A percentile compares a stretch with the other conserved stretches of the same genome.
Evolutionary conservation across 2,113 vertebrate species (phyloP).

Genomic region (Oryzias woworae): DNA sequence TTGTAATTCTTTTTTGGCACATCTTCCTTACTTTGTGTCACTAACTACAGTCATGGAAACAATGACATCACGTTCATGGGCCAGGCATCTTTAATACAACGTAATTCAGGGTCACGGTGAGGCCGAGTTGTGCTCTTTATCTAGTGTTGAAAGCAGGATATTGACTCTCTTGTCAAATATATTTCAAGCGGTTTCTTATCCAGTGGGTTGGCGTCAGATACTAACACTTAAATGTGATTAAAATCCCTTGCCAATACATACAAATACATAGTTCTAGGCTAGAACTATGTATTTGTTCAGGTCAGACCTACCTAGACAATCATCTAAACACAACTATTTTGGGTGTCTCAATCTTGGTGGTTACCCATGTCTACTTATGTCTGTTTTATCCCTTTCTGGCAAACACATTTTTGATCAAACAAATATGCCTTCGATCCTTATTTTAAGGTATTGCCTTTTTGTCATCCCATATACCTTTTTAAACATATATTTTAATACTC

Average conservation of each 20-base stretch:
- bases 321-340: not conserved
- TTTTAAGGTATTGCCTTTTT: constrained; percentile 7
- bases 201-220: constrained; percentile 35
- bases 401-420: constrained; percentile 11
- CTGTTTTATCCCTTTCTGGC: constrained; percentile 32
- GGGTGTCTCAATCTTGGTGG: constrained; percentile 17
- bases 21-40: constrained; percentile 22
- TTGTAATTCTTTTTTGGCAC: constrained; percentile 12
- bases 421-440: constrained; percentile 25
- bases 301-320: no score
- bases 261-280: no score
- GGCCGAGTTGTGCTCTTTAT: constrained; percentile 48
- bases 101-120: constrained; percentile 55
- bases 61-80: constrained; percentile 42
- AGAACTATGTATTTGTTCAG: no score
- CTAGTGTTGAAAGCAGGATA: constrained; percentile 44
- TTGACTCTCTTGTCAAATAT: constrained; percentile 27
- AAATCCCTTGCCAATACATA: constrained; percentile 18
- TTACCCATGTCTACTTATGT: not conserved
- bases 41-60: constrained; percentile 56
- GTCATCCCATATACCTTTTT: not conserved
- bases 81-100: constrained; percentile 54
- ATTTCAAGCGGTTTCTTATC: constrained; percentile 37
- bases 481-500: no score
- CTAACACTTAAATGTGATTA: constrained; percentile 61